Conservation (phyloP, 1,140 invertebrate species). For the Psilanteris sp. region DNA sequence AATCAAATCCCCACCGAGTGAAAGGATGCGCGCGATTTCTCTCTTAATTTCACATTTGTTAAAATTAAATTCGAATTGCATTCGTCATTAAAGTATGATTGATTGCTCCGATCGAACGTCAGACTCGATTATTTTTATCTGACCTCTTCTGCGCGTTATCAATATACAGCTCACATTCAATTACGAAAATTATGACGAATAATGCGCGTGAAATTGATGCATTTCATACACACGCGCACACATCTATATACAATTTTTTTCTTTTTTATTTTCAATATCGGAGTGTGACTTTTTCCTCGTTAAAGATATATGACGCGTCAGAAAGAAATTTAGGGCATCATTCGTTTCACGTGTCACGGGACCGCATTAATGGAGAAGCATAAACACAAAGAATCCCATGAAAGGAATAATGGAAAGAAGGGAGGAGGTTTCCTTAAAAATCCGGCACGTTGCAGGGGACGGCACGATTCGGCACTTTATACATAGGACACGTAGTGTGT, state of each 20-base stretch:
- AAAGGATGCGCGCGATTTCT: too few relatives aligned
- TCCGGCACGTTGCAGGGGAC: slow-evolving; percentile 27
- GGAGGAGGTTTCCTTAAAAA: slow-evolving; percentile 44
- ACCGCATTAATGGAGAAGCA: slow-evolving; percentile 49
- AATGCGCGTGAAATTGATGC: slow-evolving; percentile 51
- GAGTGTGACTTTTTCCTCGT: slow-evolving; percentile 33
- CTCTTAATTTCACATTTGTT: too few relatives aligned
- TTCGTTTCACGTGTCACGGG: slow-evolving; percentile 48
- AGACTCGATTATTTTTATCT: too few relatives aligned
- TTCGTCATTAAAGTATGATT: too few relatives aligned
- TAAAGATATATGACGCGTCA: slow-evolving; percentile 55
- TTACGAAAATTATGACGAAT: slow-evolving; percentile 24
- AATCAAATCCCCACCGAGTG: too few relatives aligned
- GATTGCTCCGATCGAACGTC: too few relatives aligned
- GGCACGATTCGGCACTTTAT: slow-evolving; percentile 22
- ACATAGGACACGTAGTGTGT: slow-evolving; percentile 19
- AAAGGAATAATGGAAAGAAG: slow-evolving; percentile 51
- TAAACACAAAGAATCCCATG: slow-evolving; percentile 45
- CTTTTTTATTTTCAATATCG: not conserved
- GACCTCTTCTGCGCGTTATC: too few relatives aligned
- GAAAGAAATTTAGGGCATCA: slow-evolving; percentile 48
- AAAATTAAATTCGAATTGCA: too few relatives aligned
- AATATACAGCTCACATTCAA: slow-evolving; percentile 39
- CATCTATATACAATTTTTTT: too few relatives aligned
- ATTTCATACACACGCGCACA: too few relatives aligned